Conservation (phyloP, 2,113 vertebrate species). For the Grus americana region DNA sequence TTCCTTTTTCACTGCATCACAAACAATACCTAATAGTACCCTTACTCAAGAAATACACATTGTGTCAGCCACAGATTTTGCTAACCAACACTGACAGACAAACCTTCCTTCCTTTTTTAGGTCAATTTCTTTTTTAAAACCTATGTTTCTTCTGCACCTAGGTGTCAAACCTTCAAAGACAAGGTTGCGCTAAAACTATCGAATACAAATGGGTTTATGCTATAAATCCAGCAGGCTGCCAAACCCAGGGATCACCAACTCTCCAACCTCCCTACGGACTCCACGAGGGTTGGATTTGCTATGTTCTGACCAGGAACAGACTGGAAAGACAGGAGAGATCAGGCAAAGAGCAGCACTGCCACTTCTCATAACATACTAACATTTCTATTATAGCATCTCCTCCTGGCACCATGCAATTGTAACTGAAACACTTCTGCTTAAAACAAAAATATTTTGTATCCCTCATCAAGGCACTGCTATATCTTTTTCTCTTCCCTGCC, state of each 20-base stretch:
- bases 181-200: neutral
- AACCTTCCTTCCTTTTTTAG: neutral
- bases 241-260: neutral
- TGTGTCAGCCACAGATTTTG: neutral
- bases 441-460: neutral
- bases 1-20: neutral
- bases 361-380: accelerated
- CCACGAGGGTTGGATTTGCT: neutral
- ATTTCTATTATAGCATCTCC: neutral
- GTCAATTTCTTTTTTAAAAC: neutral
- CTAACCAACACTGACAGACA: neutral
- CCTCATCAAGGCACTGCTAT: neutral
- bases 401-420: neutral
- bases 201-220: neutral
- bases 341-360: accelerated
- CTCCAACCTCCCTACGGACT: neutral
- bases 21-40: neutral
- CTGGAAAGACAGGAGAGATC: neutral
- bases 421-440: neutral
- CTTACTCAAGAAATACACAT: neutral
- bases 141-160: accelerated
- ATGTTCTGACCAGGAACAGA: neutral
- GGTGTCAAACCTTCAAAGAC: neutral
- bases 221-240: neutral
- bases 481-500: neutral